Conservation (phyloP, 1,140 invertebrate species). For the Lepidurus couesii region DNA sequence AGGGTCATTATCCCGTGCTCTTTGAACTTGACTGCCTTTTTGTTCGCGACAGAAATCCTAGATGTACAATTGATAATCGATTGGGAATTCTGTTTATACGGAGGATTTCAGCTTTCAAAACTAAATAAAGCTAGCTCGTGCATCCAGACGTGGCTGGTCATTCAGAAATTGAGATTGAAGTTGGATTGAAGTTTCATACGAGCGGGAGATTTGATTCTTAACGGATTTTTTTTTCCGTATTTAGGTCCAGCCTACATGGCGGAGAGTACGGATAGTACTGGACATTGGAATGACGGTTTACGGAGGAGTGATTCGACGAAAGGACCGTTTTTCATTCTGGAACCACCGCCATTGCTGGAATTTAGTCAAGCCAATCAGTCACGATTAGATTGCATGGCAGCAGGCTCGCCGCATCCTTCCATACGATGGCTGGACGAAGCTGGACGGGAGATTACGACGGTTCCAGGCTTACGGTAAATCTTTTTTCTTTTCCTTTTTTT, state of each 20-base stretch:
- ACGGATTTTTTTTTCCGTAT: neutral
- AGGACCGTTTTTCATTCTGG: constrained; percentile 15
- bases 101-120: no score
- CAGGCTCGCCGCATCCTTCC: neutral
- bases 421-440: constrained; percentile 17
- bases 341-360: constrained; percentile 2
- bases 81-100: no score
- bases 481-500: neutral
- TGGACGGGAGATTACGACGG: constrained; percentile 12
- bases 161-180: no score
- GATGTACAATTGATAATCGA: no score
- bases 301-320: constrained; percentile 5
- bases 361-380: constrained; percentile 19
- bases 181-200: neutral
- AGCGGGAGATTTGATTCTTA: neutral
- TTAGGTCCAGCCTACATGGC: neutral
- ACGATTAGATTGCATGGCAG: constrained; percentile 21
- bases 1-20: no score
- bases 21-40: no score
- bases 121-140: no score
- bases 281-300: constrained; percentile 4
- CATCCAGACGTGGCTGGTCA: no score
- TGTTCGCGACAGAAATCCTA: no score
- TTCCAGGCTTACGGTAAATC: neutral
- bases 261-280: neutral